phyloP scores from a whole-genome alignment of 2,797 vertebrate species.

The Oceanodroma leucorhoa region DNA sequence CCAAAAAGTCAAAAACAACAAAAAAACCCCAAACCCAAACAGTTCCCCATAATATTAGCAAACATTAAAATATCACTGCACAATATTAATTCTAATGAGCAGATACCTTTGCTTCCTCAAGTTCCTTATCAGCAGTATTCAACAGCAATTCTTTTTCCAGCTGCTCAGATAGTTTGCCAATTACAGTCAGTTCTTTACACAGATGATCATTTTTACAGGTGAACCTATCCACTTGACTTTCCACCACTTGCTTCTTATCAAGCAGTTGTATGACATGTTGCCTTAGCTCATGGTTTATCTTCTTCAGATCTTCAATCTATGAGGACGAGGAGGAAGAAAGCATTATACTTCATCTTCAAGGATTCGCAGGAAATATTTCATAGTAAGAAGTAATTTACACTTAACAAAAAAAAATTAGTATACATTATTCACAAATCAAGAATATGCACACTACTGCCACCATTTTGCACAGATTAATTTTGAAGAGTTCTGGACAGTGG shows the following conservation, averaged over 20 bases:
- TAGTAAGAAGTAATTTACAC: not conserved
- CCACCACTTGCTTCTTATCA: slow-evolving; percentile 63
- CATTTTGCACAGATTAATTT: not conserved
- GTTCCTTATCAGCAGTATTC: slow-evolving; percentile 62
- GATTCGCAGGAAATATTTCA: not conserved
- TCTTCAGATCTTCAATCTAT: slow-evolving; percentile 72
- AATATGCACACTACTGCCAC: not conserved
- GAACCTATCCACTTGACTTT: slow-evolving; percentile 66
- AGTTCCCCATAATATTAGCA: not conserved
- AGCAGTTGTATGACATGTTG: slow-evolving; percentile 67
- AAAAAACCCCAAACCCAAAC: not conserved
- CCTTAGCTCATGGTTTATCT: slow-evolving; percentile 69
- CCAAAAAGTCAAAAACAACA: not conserved
- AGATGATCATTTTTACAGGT: slow-evolving; percentile 69
- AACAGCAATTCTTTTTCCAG: slow-evolving; percentile 68
- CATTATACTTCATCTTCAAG: not conserved
- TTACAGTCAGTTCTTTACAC: slow-evolving; percentile 69
- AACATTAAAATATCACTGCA: not conserved
- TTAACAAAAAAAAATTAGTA: not conserved
- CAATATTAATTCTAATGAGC: not conserved
- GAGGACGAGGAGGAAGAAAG: slow-evolving; percentile 40
- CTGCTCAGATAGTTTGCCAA: slow-evolving; percentile 68
- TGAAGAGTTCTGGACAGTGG: not conserved
- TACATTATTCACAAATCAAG: not conserved
- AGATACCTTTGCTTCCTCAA: slow-evolving; percentile 73